A percentile compares a stretch with the other conserved stretches of the same genome.
phyloP scores from a whole-genome alignment of 2,888 invertebrate genomes.

The Baronia brevicornis region DNA sequence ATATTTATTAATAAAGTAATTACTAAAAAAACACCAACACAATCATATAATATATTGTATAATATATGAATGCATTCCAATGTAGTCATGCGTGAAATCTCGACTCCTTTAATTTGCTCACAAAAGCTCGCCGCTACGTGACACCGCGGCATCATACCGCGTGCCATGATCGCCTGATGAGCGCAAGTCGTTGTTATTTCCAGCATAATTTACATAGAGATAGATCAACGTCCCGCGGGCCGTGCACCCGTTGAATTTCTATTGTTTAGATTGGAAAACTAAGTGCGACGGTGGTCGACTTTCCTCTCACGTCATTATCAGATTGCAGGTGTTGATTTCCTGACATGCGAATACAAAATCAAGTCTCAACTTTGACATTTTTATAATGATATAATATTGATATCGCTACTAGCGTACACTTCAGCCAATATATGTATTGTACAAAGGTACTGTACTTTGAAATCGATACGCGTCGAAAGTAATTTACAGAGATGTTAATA shows the following conservation, averaged over 20 bases:
- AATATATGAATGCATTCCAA: too few species aligned
- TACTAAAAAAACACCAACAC: not conserved
- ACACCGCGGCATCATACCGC: constrained; percentile 28
- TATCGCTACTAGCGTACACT: too few species aligned
- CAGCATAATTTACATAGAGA: constrained; percentile 74
- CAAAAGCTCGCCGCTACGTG: not conserved
- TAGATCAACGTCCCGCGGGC: constrained; percentile 67
- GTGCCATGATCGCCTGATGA: constrained; percentile 50
- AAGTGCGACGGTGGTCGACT: constrained; percentile 62
- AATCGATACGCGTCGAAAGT: too few species aligned
- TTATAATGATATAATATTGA: too few species aligned
- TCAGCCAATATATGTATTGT: too few species aligned
- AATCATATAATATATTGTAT: not conserved
- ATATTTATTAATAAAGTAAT: not conserved
- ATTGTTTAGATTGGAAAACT: constrained; percentile 76
- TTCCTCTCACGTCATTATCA: constrained; percentile 65
- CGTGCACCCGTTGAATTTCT: constrained; percentile 73
- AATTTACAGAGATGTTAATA: constrained; percentile 22
- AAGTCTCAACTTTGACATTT: too few species aligned
- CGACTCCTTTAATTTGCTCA: not conserved
- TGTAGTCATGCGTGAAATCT: not conserved
- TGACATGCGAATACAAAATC: too few species aligned
- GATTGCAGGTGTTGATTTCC: constrained; percentile 52
- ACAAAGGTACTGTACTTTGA: too few species aligned
- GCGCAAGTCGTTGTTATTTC: constrained; percentile 65